Conservation (phyloP, 1,140 invertebrate species). For the Zaprionus gabonicus region DNA sequence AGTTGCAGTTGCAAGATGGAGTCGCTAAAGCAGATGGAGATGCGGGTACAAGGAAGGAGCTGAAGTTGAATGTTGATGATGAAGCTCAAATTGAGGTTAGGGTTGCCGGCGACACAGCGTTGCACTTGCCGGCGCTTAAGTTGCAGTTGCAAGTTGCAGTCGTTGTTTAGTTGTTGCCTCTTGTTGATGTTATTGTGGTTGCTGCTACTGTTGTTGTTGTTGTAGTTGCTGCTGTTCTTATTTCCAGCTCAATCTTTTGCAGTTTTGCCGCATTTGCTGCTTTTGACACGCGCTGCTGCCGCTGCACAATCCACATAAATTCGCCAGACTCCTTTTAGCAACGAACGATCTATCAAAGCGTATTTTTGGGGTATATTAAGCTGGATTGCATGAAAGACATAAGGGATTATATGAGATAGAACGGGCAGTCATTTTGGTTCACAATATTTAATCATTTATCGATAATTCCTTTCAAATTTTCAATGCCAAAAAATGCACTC, state of each 20-base stretch:
- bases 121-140: slow-evolving; percentile 16
- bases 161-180: not conserved
- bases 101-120: not conserved
- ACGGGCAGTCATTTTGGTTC: not conserved
- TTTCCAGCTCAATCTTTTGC: slow-evolving; percentile 46
- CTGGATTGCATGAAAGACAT: not conserved
- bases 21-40: slow-evolving; percentile 21
- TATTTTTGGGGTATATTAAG: not conserved
- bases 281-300: slow-evolving; percentile 62
- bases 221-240: not conserved
- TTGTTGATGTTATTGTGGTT: slow-evolving; percentile 10
- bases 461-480: not conserved
- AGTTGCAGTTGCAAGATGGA: slow-evolving; percentile 39
- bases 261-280: slow-evolving; percentile 72
- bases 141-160: slow-evolving; percentile 24
- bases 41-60: not conserved
- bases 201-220: not conserved
- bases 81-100: slow-evolving; percentile 1
- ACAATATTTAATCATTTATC: not conserved
- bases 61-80: slow-evolving; percentile 2
- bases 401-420: not conserved
- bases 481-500: not conserved
- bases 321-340: slow-evolving; percentile 8
- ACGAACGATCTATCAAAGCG: not conserved
- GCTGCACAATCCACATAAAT: slow-evolving; percentile 27